Evolutionary conservation across 2,797 vertebrate species (phyloP).

Genomic region (Lacerta agilis): DNA sequence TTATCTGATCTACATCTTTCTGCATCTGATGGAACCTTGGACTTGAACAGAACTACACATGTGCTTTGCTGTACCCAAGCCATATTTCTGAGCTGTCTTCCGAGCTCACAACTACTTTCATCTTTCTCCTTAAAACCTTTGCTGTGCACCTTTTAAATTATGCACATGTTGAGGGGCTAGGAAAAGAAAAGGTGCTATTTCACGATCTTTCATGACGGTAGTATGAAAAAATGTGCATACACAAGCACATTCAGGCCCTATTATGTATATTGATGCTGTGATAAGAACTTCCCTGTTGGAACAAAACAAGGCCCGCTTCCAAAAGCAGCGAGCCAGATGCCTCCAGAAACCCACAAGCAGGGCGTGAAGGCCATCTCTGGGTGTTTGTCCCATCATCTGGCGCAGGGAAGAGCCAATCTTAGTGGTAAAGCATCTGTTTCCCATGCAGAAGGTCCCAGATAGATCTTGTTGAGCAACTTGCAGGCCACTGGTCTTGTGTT

Average conservation of each 20-base stretch:
- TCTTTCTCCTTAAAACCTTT: conserved; percentile 33
- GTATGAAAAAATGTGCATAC: conserved; percentile 30
- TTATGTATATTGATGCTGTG: conserved; percentile 9
- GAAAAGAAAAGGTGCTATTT: conserved; percentile 40
- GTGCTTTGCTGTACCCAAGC: conserved; percentile 3
- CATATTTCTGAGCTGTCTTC: conserved; percentile 26
- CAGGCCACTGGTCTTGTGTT: too few relatives aligned
- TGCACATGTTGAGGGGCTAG: not conserved
- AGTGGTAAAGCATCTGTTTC: too few relatives aligned
- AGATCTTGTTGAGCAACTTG: too few relatives aligned
- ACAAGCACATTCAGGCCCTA: conserved; percentile 5
- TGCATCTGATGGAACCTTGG: not conserved
- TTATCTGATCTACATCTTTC: not conserved
- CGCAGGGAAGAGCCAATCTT: not conserved
- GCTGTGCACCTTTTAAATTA: conserved; percentile 48
- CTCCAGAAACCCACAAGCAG: not conserved
- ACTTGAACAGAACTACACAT: not conserved
- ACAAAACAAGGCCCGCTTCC: not conserved
- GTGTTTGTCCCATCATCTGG: not conserved
- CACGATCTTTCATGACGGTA: conserved; percentile 21
- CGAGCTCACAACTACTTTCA: conserved; percentile 31
- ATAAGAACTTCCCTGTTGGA: not conserved
- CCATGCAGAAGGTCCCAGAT: too few relatives aligned
- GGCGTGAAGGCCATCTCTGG: not conserved
- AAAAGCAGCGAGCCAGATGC: not conserved